These are phyloP conservation scores for Aphaenogaster floridana DNA, from an alignment of 1,140 invertebrate genomes.

Conservation along the genomic window DNA sequence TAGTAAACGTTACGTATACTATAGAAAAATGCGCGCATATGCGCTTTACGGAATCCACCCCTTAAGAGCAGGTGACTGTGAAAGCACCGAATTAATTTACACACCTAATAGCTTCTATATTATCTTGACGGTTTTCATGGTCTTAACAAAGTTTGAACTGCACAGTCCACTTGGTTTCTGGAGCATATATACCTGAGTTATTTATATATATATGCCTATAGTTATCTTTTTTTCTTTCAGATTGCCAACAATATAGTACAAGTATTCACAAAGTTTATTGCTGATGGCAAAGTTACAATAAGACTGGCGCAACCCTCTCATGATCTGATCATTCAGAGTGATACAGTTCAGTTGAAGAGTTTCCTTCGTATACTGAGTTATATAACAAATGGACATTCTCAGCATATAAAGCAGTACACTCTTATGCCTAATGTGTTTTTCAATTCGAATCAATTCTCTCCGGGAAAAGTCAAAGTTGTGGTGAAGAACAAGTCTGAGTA, in stretches of 20 bases:
- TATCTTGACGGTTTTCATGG: neutral
- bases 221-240: constrained; percentile 76
- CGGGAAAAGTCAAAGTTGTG: constrained; percentile 87
- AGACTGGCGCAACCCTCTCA: constrained; percentile 90
- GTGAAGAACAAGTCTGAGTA: constrained; percentile 90
- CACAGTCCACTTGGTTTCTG: too few relatives aligned
- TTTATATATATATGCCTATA: neutral
- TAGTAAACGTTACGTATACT: too few relatives aligned
- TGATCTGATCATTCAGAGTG: constrained; percentile 90
- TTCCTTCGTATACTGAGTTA: constrained; percentile 90
- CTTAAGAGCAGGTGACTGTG: too few relatives aligned
- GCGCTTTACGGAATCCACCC: too few relatives aligned
- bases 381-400: neutral
- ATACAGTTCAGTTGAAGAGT: constrained; percentile 90
- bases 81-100: too few relatives aligned
- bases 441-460: neutral
- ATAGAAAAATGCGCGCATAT: too few relatives aligned
- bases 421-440: neutral
- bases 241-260: constrained; percentile 89
- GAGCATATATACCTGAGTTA: too few relatives aligned
- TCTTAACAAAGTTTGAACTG: neutral
- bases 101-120: too few relatives aligned
- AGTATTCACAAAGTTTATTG: constrained; percentile 90
- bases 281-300: constrained; percentile 92
- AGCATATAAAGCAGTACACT: neutral